Evolutionary conservation across 1,140 invertebrate species (phyloP).

Genomic region (Contarinia nasturtii): DNA sequence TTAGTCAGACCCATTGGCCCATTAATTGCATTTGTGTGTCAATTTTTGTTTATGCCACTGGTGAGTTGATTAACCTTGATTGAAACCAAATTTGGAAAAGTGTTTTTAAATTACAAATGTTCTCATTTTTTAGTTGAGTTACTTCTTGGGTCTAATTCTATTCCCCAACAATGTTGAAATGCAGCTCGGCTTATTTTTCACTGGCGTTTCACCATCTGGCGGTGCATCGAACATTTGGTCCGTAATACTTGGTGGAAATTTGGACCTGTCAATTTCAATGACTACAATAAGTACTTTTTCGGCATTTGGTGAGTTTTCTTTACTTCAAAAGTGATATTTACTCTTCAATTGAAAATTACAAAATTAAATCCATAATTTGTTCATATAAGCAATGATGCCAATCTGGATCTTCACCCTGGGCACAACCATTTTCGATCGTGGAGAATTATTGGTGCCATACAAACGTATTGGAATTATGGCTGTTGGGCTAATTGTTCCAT

Average conservation of each 20-base stretch:
- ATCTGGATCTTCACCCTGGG: conserved; percentile 91
- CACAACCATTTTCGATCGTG: conserved; percentile 49
- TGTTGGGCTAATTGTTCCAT: conserved; percentile 58
- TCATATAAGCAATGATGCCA: conserved; percentile 73
- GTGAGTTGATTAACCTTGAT: conserved; percentile 38
- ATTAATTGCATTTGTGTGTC: conserved; percentile 58
- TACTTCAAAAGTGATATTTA: not conserved
- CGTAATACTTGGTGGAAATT: conserved; percentile 66
- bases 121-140: conserved; percentile 47
- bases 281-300: conserved; percentile 75
- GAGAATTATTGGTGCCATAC: conserved; percentile 61
- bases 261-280: conserved; percentile 82
- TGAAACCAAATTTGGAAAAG: no score
- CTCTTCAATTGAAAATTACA: conserved; percentile 2
- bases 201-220: conserved; percentile 72
- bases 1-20: conserved; percentile 65
- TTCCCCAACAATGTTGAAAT: conserved; percentile 49
- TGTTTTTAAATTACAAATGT: no score
- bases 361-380: not conserved
- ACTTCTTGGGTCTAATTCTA: conserved; percentile 46
- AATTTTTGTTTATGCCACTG: conserved; percentile 79
- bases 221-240: conserved; percentile 95
- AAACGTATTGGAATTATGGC: conserved; percentile 55
- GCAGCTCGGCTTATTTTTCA: conserved; percentile 77
- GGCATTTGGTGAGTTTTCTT: conserved; percentile 45